Conservation (phyloP, 2,113 vertebrate species). For the Callipepla californica region DNA sequence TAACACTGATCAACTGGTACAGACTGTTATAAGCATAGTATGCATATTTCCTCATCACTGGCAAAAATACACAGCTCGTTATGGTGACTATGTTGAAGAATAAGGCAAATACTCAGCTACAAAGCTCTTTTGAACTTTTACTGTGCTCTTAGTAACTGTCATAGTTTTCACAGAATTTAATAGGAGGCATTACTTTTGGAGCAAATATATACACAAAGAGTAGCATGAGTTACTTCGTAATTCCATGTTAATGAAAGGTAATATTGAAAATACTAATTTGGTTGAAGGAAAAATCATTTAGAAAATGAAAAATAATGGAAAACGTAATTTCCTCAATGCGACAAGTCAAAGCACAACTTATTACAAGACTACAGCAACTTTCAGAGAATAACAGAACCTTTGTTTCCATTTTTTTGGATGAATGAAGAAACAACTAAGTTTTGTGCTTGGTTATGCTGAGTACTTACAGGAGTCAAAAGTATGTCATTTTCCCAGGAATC, state of each 20-base stretch:
- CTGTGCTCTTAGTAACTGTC: too few relatives aligned
- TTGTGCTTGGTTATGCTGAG: background rate
- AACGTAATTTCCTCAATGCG: background rate
- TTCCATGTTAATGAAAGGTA: background rate
- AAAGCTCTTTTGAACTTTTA: too few relatives aligned
- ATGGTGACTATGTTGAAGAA: too few relatives aligned
- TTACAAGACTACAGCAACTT: background rate
- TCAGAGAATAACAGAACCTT: background rate
- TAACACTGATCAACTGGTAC: too few relatives aligned
- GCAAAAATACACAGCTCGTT: too few relatives aligned
- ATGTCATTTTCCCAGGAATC: background rate
- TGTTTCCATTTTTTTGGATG: background rate
- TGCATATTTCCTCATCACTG: too few relatives aligned
- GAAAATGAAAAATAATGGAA: background rate
- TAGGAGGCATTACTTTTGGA: too few relatives aligned
- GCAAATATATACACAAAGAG: background rate
- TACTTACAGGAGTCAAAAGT: background rate
- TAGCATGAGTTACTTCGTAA: background rate
- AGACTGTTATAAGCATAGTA: too few relatives aligned
- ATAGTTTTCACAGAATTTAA: too few relatives aligned
- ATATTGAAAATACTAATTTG: background rate
- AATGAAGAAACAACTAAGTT: background rate
- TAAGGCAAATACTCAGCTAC: too few relatives aligned
- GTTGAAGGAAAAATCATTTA: background rate
- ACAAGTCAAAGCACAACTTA: background rate